These are phyloP conservation scores for Falco cherrug DNA, from an alignment of 2,797 vertebrate genomes.

Conservation along the genomic window DNA sequence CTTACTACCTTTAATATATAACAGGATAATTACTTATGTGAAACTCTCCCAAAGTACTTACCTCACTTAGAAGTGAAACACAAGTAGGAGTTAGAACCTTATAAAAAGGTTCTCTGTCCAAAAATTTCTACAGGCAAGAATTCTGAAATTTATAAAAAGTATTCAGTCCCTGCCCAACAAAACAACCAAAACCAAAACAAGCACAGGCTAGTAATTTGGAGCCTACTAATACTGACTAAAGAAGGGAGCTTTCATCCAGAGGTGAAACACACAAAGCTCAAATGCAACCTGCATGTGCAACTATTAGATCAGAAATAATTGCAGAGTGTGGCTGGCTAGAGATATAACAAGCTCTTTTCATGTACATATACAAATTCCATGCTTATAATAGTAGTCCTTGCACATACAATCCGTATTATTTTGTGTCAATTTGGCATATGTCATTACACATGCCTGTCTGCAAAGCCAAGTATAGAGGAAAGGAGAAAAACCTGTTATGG, in stretches of 20 bases:
- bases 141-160: background rate
- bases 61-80: background rate
- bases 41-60: background rate
- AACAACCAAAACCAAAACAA: background rate
- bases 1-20: background rate
- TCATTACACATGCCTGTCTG: background rate
- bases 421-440: background rate
- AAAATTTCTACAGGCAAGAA: background rate
- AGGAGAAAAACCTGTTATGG: background rate
- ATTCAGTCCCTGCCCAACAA: background rate
- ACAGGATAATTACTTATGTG: background rate
- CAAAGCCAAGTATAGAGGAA: background rate
- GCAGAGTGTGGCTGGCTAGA: background rate
- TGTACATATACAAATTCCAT: no score
- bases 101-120: background rate
- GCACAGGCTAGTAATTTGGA: background rate
- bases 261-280: background rate
- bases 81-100: background rate
- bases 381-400: background rate
- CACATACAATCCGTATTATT: background rate
- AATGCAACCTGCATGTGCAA: background rate
- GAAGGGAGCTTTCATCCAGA: background rate
- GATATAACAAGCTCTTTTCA: background rate
- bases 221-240: background rate
- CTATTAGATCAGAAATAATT: background rate